These are phyloP conservation scores for Baronia brevicornis DNA, from an alignment of 2,888 invertebrate genomes.

Conservation along the genomic window DNA sequence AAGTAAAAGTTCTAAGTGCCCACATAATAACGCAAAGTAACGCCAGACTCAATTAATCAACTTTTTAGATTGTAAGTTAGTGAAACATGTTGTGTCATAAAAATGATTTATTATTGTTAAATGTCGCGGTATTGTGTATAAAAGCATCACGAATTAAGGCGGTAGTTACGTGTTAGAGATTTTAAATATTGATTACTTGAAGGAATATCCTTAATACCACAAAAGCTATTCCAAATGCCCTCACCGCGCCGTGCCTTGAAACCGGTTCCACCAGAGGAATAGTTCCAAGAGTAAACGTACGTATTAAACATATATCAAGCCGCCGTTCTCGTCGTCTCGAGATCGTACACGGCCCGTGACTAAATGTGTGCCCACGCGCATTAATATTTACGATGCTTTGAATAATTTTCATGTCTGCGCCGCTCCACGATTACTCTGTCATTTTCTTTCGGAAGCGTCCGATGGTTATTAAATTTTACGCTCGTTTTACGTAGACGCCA, in stretches of 20 bases:
- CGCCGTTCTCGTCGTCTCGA: conserved; percentile 33
- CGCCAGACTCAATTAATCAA: no score
- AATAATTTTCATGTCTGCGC: conserved; percentile 40
- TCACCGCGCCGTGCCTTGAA: conserved; percentile 29
- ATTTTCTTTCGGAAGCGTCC: conserved; percentile 48
- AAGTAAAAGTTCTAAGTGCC: no score
- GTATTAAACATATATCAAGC: conserved; percentile 42
- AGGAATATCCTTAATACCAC: conserved; percentile 36
- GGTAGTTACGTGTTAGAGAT: no score
- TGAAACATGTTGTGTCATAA: no score
- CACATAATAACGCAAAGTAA: no score
- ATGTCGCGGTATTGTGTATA: no score
- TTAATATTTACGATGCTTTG: conserved; percentile 49
- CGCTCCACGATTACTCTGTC: conserved; percentile 27
- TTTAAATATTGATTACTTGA: conserved; percentile 31
- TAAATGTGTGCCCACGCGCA: conserved; percentile 66
- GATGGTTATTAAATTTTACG: conserved; percentile 61
- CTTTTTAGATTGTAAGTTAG: no score
- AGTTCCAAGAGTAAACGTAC: conserved; percentile 45
- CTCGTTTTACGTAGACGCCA: conserved; percentile 51
- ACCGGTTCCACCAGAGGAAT: conserved; percentile 58
- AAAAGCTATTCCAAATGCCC: conserved; percentile 39
- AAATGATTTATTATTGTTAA: no score
- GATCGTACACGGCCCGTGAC: conserved; percentile 51
- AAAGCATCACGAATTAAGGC: no score